These are phyloP conservation scores for Thalassophryne amazonica DNA, from an alignment of 2,797 vertebrate genomes.

Conservation along the genomic window DNA sequence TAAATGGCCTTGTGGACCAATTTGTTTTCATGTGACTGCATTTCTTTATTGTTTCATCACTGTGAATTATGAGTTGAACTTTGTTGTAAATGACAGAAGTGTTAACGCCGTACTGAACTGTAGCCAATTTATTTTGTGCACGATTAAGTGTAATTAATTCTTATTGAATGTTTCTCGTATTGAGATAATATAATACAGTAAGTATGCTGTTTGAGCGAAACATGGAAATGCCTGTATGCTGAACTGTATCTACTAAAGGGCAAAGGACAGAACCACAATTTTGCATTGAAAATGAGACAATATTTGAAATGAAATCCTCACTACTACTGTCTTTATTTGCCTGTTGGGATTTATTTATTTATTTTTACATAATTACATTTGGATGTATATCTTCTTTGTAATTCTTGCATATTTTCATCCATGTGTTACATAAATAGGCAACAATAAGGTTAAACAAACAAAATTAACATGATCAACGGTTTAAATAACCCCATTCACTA, in stretches of 20 bases:
- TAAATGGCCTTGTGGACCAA: no score
- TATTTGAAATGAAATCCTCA: conserved; percentile 26
- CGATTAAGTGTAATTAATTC: conserved; percentile 30
- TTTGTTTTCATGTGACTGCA: no score
- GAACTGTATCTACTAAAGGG: conserved; percentile 6
- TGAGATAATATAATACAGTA: conserved; percentile 1
- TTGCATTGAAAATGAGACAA: conserved; percentile 43
- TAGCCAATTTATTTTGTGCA: conserved; percentile 52
- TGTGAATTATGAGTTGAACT: conserved; percentile 19
- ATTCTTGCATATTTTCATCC: conserved; percentile 30
- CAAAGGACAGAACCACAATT: conserved; percentile 8
- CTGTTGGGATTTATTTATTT: conserved; percentile 25
- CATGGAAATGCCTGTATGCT: conserved; percentile 4
- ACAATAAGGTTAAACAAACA: not conserved
- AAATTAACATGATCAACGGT: not conserved
- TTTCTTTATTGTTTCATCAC: conserved; percentile 27
- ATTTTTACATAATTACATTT: conserved; percentile 51
- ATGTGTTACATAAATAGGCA: conserved; percentile 15
- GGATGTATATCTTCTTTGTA: conserved; percentile 35
- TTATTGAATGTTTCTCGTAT: conserved; percentile 20
- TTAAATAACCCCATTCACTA: not conserved
- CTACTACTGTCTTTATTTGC: conserved; percentile 31
- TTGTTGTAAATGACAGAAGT: conserved; percentile 35
- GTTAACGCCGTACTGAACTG: conserved; percentile 20
- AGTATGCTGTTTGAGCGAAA: not conserved